Evolutionary conservation across 64 coral and sea anemone species (phyloP).

Genomic region (Montipora foliosa): DNA sequence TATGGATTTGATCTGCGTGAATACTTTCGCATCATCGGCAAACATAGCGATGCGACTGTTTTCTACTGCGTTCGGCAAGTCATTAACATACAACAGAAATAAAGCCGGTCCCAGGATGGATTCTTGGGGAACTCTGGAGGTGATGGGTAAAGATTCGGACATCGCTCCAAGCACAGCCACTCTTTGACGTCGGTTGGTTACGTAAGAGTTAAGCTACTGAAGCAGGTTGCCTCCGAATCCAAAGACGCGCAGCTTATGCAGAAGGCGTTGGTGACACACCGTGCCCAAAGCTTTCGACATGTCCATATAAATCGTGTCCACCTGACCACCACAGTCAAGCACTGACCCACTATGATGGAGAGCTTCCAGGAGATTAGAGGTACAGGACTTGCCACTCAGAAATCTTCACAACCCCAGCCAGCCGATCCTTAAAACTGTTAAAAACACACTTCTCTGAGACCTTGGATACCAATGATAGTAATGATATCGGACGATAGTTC

Average conservation of each 20-base stretch:
- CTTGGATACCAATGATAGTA: too few species aligned
- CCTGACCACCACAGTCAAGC: too few species aligned
- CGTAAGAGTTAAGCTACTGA: neutral
- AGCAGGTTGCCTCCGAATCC: conserved; percentile 19
- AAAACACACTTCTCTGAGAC: too few species aligned
- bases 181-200: neutral
- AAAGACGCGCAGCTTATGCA: conserved; percentile 32
- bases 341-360: too few species aligned
- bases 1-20: neutral
- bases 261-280: conserved; percentile 17
- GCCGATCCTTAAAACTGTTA: too few species aligned
- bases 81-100: conserved; percentile 52
- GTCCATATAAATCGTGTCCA: neutral
- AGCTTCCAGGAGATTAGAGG: too few species aligned
- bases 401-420: too few species aligned
- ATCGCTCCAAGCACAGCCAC: neutral
- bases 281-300: conserved; percentile 45
- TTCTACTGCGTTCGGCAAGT: neutral
- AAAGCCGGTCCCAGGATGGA: neutral
- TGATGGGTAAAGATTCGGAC: neutral
- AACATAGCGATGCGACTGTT: conserved; percentile 50
- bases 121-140: conserved; percentile 3
- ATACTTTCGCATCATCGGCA: conserved; percentile 43
- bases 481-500: too few species aligned
- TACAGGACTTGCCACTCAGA: too few species aligned